These are phyloP conservation scores for Selenia dentaria DNA, from an alignment of 2,888 invertebrate species.

Conservation along the genomic window DNA sequence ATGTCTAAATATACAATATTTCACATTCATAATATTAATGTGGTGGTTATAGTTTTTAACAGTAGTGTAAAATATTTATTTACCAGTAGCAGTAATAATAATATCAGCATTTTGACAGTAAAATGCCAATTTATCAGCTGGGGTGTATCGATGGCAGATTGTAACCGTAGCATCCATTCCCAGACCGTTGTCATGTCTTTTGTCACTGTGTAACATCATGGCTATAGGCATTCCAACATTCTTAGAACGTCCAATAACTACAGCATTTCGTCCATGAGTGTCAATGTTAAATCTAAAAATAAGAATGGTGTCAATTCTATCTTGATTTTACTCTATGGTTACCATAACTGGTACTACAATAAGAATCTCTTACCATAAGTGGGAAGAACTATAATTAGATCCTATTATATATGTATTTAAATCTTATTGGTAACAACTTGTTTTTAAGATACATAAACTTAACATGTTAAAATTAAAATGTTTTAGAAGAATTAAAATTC, in stretches of 20 bases:
- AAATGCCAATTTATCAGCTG: slow-evolving; percentile 88
- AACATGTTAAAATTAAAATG: too few relatives aligned
- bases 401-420: too few relatives aligned
- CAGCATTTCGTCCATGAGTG: slow-evolving; percentile 94
- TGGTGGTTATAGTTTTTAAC: too few relatives aligned
- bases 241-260: slow-evolving; percentile 95
- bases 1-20: too few relatives aligned
- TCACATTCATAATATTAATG: too few relatives aligned
- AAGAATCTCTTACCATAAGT: too few relatives aligned
- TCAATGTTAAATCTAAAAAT: slow-evolving; percentile 84
- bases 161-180: slow-evolving; percentile 95
- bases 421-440: too few relatives aligned
- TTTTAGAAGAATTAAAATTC: too few relatives aligned
- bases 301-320: background rate
- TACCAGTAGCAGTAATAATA: slow-evolving; percentile 90
- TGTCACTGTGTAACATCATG: slow-evolving; percentile 92
- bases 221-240: slow-evolving; percentile 96
- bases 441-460: too few relatives aligned
- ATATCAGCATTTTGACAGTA: slow-evolving; percentile 91
- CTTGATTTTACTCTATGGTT: slow-evolving; percentile 2
- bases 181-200: slow-evolving; percentile 86
- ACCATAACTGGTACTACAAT: too few relatives aligned
- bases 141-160: slow-evolving; percentile 95
- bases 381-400: too few relatives aligned
- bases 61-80: slow-evolving; percentile 14